Base-by-base conservation (phyloP, 1,140 invertebrate genomes). In the Carposina sasakii region DNA sequence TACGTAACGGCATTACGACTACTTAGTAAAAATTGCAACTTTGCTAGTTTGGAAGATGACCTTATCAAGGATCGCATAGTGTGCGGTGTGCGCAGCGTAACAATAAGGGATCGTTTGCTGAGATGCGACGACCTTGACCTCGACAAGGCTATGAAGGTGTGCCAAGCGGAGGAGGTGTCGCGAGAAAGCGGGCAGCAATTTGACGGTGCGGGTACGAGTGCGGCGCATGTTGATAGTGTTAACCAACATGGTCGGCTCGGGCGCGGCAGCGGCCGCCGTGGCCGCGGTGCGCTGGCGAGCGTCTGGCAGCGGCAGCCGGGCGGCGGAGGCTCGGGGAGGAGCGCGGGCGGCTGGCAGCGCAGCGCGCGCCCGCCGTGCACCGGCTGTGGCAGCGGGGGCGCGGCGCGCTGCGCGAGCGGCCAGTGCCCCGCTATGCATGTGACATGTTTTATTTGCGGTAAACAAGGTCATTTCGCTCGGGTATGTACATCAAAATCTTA, bases 1-100 rank as follows among this genome's bases (percentile, higher is more conserved):
- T 61, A 49, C 28, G 33, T 52, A 1, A 57, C 58, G 15, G 44
- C 36, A 9, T 22, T 61, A 21, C 43, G 52, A n/a, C 46, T 57
- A 5, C 34, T 53, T 17, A 57, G 58, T 42, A 33, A 57, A 12
- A 46, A 30, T 19, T 61, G 58, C 26, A 51, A 61, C 34, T 57
- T 61, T 37, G 42, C 36, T n/a, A 31, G 10, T n/a, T 21, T 61
- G 1, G 19, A 48, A 15, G 54, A 61, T n/a, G 46, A 44, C 9
- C 37, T 61, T 17, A 39, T 53, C 2, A 48, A 46, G 17, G 58
- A 57, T 39, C 43, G 56, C 9, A 48, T 57, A 33, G 37, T 48
- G 1, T 56, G 53, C n/a, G 53, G 48, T 23, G 30, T 37, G 15
- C 24, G 36, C 19, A 46, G 23, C 28, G 3, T 10, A 2, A 39